phyloP scores from a whole-genome alignment of 2,888 invertebrate genomes.

The Rosalia funebris region DNA sequence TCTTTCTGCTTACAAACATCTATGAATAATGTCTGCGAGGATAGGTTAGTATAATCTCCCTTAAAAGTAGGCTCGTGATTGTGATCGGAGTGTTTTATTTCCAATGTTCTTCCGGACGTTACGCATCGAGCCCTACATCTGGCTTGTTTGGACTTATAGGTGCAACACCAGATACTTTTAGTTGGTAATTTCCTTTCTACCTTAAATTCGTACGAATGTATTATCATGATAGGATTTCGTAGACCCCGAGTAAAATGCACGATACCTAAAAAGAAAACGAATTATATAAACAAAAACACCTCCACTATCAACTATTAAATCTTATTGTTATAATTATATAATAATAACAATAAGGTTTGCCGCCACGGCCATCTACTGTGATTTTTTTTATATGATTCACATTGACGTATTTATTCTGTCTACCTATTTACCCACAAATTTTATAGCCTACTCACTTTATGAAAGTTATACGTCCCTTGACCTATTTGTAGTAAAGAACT shows the following conservation, averaged over 20 bases:
- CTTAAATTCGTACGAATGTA: slow-evolving; percentile 43
- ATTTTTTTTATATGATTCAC: too few relatives aligned
- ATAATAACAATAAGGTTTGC: too few relatives aligned
- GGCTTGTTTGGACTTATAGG: slow-evolving; percentile 31
- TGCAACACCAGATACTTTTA: slow-evolving; percentile 48
- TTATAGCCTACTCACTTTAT: too few relatives aligned
- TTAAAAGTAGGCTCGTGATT: slow-evolving; percentile 29
- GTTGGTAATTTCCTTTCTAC: slow-evolving; percentile 36
- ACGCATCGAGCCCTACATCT: slow-evolving; percentile 23
- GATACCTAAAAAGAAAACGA: slow-evolving; percentile 41
- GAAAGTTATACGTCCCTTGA: too few relatives aligned
- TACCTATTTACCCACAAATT: too few relatives aligned
- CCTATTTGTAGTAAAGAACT: too few relatives aligned
- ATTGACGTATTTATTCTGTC: too few relatives aligned
- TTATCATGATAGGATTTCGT: slow-evolving; percentile 47
- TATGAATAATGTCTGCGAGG: slow-evolving; percentile 5
- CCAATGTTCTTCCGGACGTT: slow-evolving; percentile 16
- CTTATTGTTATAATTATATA: too few relatives aligned
- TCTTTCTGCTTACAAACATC: not conserved
- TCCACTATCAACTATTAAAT: too few relatives aligned
- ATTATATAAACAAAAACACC: too few relatives aligned
- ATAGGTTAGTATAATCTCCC: slow-evolving; percentile 18
- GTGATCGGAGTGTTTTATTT: slow-evolving; percentile 20
- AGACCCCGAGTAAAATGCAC: slow-evolving; percentile 43
- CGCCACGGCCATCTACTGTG: too few relatives aligned